A percentile compares a stretch with the other conserved stretches of the same genome.
Conservation (phyloP, 2,797 vertebrate species). For the Artibeus lituratus region DNA sequence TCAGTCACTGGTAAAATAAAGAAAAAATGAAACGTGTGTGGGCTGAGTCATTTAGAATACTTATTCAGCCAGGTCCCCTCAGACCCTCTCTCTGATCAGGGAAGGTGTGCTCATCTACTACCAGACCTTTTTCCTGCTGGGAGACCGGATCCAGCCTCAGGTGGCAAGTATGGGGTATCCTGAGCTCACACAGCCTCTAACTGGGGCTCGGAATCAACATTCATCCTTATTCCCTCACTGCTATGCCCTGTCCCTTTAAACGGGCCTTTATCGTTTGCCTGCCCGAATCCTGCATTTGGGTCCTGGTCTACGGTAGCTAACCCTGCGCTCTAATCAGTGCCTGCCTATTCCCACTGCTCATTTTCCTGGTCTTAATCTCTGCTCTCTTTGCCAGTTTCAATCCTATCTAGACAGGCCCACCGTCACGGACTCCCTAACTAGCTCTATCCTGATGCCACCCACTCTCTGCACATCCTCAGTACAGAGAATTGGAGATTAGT, state of each 20-base stretch:
- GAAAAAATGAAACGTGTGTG: background rate
- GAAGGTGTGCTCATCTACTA: background rate
- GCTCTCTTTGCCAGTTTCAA: background rate
- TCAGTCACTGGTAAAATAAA: slow-evolving; percentile 90
- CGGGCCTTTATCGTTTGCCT: background rate
- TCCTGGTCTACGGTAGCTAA: background rate
- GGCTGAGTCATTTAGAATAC: background rate
- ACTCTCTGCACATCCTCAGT: background rate
- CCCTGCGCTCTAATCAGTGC: background rate
- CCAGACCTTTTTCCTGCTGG: background rate
- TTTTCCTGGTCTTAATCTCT: background rate
- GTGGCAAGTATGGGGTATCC: background rate
- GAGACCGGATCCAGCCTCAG: background rate
- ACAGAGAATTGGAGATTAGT: background rate
- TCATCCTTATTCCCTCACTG: background rate
- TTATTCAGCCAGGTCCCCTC: background rate
- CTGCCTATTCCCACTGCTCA: background rate
- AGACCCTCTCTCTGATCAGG: background rate
- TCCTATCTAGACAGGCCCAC: background rate
- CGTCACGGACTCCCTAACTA: background rate
- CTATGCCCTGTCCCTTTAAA: background rate
- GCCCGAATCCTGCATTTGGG: background rate
- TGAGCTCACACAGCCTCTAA: background rate
- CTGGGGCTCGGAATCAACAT: background rate
- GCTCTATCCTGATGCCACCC: background rate